Base-by-base conservation (phyloP, 2,888 invertebrate species). In the Rhagium mordax region DNA sequence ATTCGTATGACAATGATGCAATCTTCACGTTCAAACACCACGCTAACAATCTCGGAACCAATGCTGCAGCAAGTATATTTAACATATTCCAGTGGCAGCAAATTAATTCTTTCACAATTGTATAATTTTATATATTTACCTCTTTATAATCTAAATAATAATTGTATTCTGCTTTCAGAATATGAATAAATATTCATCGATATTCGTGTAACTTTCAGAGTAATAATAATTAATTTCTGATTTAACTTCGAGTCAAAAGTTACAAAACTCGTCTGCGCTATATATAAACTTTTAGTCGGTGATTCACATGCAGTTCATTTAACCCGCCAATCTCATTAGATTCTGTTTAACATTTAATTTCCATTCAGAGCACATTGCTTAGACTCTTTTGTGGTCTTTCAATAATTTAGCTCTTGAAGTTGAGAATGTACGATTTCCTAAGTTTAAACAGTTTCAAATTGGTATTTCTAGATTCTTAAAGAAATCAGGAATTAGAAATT, bases 331-430 rank as follows among this genome's bases (percentile, higher is more conserved):
- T 70, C 70, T 47, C 62, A 70, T 55, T 55, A 64, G 33, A 53
- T 20, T 33, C 53, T 62, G 16, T 70, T 70, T 70, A 66, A 55
- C 66, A 61, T 69, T 60, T 69, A 49, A 69, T 69, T 69, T 61
- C 49, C 24, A 68, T 48, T 68, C 59, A 27, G 59, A 59, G 49
- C 55, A 66, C 66, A 65, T 65, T 29, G 8, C 29, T 4, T 29
- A 8, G 29, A 29, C 29, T 29, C 29, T 41, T 41, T 8, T 33
- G 5, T 5, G 41, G 41, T 4, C 41, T n/a, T n/a, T 41, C n/a
- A 41, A 41, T n/a, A 41, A 41, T 41, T 41, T 41, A 41, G 3
- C 41, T 69, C 59, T 33, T 57, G 55, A 33, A 57, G 57, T 48
- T 15, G n/a, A 13, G 67, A 57, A 67, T 41, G 24, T 24, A 57